Evolutionary conservation across 2,797 vertebrate genomes (phyloP).

Genomic region (Bucorvus abyssinicus): DNA sequence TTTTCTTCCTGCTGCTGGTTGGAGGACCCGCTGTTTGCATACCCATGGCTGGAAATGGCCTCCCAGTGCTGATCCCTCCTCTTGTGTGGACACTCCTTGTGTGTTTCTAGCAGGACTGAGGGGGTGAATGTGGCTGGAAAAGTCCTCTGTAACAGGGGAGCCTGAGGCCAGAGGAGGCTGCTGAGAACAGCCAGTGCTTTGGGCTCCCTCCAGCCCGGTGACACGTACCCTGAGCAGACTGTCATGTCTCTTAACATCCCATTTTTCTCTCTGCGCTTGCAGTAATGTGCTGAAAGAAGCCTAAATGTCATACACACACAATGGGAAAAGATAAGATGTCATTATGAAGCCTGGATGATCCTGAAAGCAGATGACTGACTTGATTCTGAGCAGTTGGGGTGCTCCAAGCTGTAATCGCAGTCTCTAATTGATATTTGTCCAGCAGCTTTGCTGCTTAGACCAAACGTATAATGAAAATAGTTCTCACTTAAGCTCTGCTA

Average conservation of each 20-base stretch:
- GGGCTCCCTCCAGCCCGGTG: not conserved
- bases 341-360: not conserved
- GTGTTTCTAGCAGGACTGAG: not conserved
- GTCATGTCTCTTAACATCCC: not conserved
- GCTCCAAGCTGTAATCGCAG: not conserved
- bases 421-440: constrained; percentile 14
- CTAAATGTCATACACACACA: not conserved
- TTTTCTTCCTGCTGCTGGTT: not conserved
- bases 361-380: constrained; percentile 23
- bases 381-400: constrained; percentile 1
- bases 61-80: not conserved
- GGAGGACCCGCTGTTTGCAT: not conserved
- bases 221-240: not conserved
- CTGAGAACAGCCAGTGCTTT: not conserved
- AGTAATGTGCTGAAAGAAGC: not conserved
- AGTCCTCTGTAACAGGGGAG: not conserved
- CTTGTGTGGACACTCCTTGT: not conserved
- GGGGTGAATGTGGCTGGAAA: not conserved
- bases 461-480: constrained; percentile 1
- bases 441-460: not conserved
- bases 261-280: rapidly evolving
- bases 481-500: not conserved
- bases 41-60: not conserved
- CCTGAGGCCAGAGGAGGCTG: not conserved
- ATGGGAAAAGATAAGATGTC: constrained; percentile 3